A percentile compares a stretch with the other conserved stretches of the same genome.
Conservation (phyloP, 2,113 vertebrate species). For the Sialia sialis region DNA sequence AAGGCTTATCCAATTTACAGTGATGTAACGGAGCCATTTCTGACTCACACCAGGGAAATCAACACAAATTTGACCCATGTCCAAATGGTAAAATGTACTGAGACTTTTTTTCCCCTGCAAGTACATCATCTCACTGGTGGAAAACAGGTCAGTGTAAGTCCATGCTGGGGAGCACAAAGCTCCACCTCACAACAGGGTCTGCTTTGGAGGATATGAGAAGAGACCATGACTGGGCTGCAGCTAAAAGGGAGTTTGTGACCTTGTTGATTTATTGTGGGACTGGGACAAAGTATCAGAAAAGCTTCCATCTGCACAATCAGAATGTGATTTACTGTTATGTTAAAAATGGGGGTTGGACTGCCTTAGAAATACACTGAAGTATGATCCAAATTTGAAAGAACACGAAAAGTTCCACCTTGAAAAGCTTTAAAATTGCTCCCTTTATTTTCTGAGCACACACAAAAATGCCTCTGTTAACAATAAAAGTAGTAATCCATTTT, state of each 20-base stretch:
- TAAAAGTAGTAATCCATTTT: background rate
- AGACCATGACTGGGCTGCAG: background rate
- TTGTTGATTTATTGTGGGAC: background rate
- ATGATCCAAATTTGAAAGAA: background rate
- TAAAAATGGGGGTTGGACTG: background rate
- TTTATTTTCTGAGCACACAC: background rate
- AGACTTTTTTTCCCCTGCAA: background rate
- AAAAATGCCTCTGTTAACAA: background rate
- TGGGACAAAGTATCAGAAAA: background rate
- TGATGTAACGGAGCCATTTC: background rate
- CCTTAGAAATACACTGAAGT: background rate
- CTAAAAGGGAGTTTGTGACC: background rate
- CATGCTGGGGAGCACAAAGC: background rate
- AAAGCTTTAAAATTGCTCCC: background rate
- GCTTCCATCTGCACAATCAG: background rate
- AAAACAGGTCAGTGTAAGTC: background rate
- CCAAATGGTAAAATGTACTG: background rate
- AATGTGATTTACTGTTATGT: background rate
- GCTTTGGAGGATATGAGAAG: background rate
- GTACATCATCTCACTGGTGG: background rate
- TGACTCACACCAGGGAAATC: background rate
- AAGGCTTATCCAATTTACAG: background rate
- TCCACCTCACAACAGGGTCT: background rate
- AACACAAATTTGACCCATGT: background rate
- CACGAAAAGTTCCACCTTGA: background rate